Percentiles rank a stretch among this genome's conserved stretches.
phyloP scores from a whole-genome alignment of 1,140 invertebrate genomes.

The Drosophila jambulina region DNA sequence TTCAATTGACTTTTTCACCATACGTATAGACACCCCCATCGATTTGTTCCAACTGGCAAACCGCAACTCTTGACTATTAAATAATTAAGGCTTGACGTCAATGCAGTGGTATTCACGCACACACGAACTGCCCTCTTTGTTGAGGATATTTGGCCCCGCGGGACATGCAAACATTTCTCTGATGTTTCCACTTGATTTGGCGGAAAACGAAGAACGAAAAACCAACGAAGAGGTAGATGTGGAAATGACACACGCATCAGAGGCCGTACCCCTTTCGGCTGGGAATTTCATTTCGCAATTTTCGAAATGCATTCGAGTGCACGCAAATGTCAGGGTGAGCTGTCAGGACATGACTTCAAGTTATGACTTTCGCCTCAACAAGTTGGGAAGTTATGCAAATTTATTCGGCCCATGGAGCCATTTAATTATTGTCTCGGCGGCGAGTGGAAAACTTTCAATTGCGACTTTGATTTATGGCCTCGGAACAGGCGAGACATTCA shows the following conservation, averaged over 20 bases:
- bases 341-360: slow-evolving; percentile 35
- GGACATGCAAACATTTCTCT: slow-evolving; percentile 44
- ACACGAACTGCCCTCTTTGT: slow-evolving; percentile 14
- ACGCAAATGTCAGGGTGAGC: slow-evolving; percentile 36
- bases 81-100: slow-evolving; percentile 73
- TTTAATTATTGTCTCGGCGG: slow-evolving; percentile 58
- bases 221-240: slow-evolving; percentile 5
- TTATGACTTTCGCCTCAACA: slow-evolving; percentile 57
- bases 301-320: slow-evolving; percentile 52
- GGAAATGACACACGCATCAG: slow-evolving; percentile 36
- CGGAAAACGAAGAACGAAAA: slow-evolving; percentile 8
- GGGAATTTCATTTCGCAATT: slow-evolving; percentile 43
- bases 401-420: slow-evolving; percentile 34
- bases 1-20: slow-evolving; percentile 19
- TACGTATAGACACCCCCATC: slow-evolving; percentile 20
- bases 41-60: slow-evolving; percentile 30
- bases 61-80: slow-evolving; percentile 25
- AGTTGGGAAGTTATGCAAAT: slow-evolving; percentile 62
- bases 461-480: slow-evolving; percentile 53
- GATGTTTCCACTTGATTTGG: slow-evolving; percentile 45
- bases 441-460: slow-evolving; percentile 38
- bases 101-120: slow-evolving; percentile 36
- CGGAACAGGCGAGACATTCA: slow-evolving; percentile 27
- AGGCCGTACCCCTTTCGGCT: not conserved
- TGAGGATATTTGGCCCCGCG: slow-evolving; percentile 25